phyloP scores from a whole-genome alignment of 30 jellyfish, hydroid and myxozoan species.

The Cassiopea xamachana region DNA sequence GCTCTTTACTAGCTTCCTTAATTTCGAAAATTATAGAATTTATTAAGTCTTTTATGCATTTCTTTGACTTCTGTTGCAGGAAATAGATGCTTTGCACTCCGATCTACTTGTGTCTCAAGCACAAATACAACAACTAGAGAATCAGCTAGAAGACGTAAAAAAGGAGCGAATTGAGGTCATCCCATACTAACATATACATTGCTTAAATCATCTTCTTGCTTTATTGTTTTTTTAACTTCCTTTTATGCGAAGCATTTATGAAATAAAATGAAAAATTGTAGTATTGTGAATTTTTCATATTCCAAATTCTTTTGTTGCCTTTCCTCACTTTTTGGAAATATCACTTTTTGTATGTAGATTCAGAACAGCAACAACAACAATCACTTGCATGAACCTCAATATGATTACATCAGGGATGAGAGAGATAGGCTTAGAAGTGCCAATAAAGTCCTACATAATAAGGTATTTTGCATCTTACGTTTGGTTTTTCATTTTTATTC shows the following conservation, averaged over 20 bases:
- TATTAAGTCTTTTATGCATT: neutral
- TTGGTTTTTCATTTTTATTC: neutral
- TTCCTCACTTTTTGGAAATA: too few species aligned
- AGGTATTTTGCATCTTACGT: constrained; percentile 13
- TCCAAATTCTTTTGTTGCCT: too few species aligned
- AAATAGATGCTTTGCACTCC: constrained; percentile 78
- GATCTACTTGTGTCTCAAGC: constrained; percentile 93
- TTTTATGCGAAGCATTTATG: neutral
- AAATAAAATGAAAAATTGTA: too few species aligned
- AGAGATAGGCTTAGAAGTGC: constrained; percentile 50
- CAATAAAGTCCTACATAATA: constrained; percentile 65
- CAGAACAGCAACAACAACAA: neutral
- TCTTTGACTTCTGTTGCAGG: constrained; percentile 36
- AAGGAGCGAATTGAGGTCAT: constrained; percentile 5
- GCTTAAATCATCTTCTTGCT: neutral
- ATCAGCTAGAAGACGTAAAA: constrained; percentile 55
- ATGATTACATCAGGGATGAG: constrained; percentile 61
- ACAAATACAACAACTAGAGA: constrained; percentile 72
- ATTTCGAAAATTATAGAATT: too few species aligned
- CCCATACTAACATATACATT: too few species aligned
- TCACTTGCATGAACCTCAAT: neutral
- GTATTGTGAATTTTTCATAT: too few species aligned
- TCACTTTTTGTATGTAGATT: neutral
- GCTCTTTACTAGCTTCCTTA: too few species aligned
- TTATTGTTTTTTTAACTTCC: neutral